Conservation (phyloP, 1,140 invertebrate species). For the Drosophila arizonae region DNA sequence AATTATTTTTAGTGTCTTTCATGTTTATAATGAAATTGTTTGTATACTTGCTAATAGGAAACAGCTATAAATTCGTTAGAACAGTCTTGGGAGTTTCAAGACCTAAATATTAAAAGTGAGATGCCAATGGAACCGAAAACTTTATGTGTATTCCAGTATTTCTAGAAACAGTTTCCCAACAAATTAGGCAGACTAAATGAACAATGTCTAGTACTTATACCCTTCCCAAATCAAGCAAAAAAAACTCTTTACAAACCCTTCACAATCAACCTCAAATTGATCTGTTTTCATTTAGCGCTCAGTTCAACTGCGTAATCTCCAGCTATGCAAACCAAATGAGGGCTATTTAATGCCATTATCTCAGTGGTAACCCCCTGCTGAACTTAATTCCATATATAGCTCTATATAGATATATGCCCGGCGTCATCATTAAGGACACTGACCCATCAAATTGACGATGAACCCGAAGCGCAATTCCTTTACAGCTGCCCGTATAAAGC, state of each 20-base stretch:
- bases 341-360: slow-evolving; percentile 20
- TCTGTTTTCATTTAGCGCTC: not conserved
- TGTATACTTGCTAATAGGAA: too few relatives aligned
- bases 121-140: too few relatives aligned
- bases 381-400: slow-evolving; percentile 21
- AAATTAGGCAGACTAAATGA: too few relatives aligned
- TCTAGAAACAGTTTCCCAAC: too few relatives aligned
- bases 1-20: too few relatives aligned
- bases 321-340: slow-evolving; percentile 22
- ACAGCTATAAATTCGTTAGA: too few relatives aligned
- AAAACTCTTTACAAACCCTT: not conserved
- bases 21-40: too few relatives aligned
- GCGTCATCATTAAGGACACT: slow-evolving; percentile 48
- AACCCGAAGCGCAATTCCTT: slow-evolving; percentile 40
- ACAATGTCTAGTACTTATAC: too few relatives aligned
- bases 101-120: too few relatives aligned
- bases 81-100: too few relatives aligned
- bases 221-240: not conserved
- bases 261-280: not conserved
- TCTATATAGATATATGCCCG: slow-evolving; percentile 5
- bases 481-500: slow-evolving; percentile 53
- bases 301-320: not conserved
- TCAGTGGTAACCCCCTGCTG: not conserved
- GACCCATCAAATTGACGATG: slow-evolving; percentile 56
- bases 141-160: too few relatives aligned